Evolutionary conservation across 2,113 vertebrate species (phyloP).

Genomic region (Gymnobelideus leadbeateri): DNA sequence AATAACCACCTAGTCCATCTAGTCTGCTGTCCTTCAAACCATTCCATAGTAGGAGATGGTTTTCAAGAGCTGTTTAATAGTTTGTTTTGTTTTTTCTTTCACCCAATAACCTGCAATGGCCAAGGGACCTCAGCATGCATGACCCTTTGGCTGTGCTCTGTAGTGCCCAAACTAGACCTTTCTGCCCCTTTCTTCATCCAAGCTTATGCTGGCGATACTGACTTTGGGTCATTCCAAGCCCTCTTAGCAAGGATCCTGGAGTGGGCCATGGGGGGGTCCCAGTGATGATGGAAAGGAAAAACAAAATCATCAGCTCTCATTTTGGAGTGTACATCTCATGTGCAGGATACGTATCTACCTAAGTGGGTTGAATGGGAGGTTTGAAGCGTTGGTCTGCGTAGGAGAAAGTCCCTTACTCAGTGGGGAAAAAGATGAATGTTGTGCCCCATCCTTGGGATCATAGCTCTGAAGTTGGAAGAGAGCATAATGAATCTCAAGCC

Average conservation of each 20-base stretch:
- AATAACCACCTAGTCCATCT: not conserved
- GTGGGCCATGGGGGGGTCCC: not conserved
- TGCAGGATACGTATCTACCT: not conserved
- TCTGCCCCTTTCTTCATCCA: not conserved
- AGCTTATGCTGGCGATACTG: not conserved
- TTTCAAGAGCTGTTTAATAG: not conserved
- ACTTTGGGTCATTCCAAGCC: not conserved
- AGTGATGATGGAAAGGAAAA: not conserved
- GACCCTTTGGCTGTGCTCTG: not conserved
- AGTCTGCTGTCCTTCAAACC: not conserved
- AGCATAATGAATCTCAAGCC: not conserved
- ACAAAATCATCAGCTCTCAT: not conserved
- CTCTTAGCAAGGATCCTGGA: not conserved
- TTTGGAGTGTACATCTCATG: not conserved
- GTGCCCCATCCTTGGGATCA: not conserved
- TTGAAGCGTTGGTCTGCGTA: not conserved
- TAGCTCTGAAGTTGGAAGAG: not conserved
- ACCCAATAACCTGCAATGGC: not conserved
- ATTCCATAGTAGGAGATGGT: not conserved
- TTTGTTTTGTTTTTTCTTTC: not conserved
- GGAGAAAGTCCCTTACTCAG: not conserved
- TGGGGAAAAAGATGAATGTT: not conserved
- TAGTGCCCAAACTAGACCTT: not conserved
- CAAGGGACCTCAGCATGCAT: not conserved
- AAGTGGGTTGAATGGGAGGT: not conserved